phyloP scores from a whole-genome alignment of 1,140 invertebrate genomes.

The Atta cephalotes region DNA sequence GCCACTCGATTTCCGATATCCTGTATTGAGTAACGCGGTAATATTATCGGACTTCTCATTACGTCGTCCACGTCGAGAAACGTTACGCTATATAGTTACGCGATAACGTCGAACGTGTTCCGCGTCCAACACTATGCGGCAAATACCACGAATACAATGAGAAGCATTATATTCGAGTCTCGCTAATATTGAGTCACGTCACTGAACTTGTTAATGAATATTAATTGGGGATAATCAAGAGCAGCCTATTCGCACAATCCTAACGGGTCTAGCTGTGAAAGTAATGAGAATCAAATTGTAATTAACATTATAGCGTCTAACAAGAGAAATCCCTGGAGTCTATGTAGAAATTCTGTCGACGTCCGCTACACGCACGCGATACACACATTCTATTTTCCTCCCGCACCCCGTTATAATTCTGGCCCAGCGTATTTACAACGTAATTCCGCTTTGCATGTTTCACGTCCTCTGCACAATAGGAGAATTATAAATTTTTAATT shows the following conservation, averaged over 20 bases:
- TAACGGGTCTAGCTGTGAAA: not conserved
- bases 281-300: not conserved
- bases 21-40: slow-evolving; percentile 25
- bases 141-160: not conserved
- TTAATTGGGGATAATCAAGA: not conserved
- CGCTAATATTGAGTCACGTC: not conserved
- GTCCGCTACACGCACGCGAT: not conserved
- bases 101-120: not conserved
- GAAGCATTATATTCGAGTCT: not conserved
- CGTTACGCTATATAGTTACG: not conserved
- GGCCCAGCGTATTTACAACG: slow-evolving; percentile 12
- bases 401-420: not conserved
- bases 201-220: slow-evolving; percentile 2
- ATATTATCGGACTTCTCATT: slow-evolving; percentile 3
- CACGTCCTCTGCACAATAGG: slow-evolving; percentile 28
- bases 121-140: too few relatives aligned
- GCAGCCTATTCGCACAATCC: not conserved
- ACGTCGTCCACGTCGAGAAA: not conserved
- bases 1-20: slow-evolving; percentile 38
- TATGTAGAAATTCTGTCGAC: not conserved
- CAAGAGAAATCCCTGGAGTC: not conserved
- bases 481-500: slow-evolving; percentile 61
- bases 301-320: not conserved
- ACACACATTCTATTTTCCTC: slow-evolving; percentile 14
- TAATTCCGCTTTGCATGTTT: slow-evolving; percentile 60